Conservation (phyloP, 64 coral and sea anemone genomes). For the Porites lutea region DNA sequence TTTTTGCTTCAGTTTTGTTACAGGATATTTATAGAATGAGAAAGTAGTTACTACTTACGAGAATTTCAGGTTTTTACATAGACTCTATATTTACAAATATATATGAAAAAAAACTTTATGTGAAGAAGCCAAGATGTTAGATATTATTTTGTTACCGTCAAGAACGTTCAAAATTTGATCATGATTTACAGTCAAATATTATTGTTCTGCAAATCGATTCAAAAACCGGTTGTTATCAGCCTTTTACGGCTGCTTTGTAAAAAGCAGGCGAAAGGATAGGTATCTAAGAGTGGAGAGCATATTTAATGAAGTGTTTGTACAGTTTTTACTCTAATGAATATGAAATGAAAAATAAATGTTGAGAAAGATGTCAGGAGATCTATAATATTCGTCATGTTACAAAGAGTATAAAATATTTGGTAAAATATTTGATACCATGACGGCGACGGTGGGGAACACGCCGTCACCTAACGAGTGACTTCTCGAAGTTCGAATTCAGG, state of each 20-base stretch:
- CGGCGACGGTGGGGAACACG: no score
- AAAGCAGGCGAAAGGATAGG: neutral
- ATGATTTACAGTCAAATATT: no score
- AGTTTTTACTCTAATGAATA: neutral
- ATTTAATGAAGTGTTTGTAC: constrained; percentile 15
- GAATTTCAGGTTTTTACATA: neutral
- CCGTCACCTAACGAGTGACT: no score
- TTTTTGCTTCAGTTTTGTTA: no score
- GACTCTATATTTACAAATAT: neutral
- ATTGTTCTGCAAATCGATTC: no score
- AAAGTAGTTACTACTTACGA: neutral
- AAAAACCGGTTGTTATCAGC: neutral
- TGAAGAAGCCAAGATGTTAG: constrained; percentile 4
- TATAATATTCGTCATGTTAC: no score
- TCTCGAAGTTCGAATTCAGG: no score
- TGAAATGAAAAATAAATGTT: neutral
- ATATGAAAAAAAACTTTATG: neutral
- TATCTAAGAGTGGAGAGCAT: neutral
- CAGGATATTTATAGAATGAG: neutral
- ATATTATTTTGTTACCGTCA: neutral
- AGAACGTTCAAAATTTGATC: no score
- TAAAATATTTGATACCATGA: no score
- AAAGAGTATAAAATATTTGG: no score
- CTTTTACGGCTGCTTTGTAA: neutral
- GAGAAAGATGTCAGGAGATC: no score